A percentile compares a stretch with the other conserved stretches of the same genome.
Conservation (phyloP, 2,113 vertebrate species). For the Octodon degus region DNA sequence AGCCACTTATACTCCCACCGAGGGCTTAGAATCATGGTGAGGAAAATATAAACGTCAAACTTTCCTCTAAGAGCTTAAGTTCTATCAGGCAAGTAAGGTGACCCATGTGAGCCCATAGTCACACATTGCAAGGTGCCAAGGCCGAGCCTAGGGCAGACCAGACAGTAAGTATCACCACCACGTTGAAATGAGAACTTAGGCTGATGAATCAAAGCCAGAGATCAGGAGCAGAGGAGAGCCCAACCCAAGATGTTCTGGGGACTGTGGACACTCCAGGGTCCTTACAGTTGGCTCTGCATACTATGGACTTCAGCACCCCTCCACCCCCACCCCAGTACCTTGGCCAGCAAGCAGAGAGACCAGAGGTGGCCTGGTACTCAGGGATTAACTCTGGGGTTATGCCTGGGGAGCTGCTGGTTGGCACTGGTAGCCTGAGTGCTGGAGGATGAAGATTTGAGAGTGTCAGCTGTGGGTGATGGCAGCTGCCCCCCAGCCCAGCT, state of each 20-base stretch:
- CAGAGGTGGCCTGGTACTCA: not conserved
- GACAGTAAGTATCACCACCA: not conserved
- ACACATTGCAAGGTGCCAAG: too few relatives aligned
- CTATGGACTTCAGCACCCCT: not conserved
- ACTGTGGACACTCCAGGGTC: not conserved
- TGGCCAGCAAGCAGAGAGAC: not conserved
- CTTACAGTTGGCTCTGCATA: not conserved
- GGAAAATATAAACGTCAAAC: not conserved
- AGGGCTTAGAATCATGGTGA: not conserved
- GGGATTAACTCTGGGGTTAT: rapidly evolving
- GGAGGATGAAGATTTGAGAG: not conserved
- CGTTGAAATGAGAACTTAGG: not conserved
- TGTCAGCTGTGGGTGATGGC: not conserved
- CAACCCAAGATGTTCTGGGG: not conserved
- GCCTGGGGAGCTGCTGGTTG: not conserved
- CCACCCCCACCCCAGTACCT: not conserved
- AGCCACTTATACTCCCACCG: too few relatives aligned
- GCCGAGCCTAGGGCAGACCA: not conserved
- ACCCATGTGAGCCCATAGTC: not conserved
- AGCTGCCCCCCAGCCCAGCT: not conserved
- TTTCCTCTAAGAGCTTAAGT: not conserved
- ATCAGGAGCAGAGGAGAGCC: not conserved
- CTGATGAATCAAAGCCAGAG: not conserved
- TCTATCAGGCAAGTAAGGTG: not conserved
- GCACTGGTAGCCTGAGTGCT: not conserved